Percentiles rank a stretch among this genome's conserved stretches.
These are phyloP conservation scores for Eulimnadia texana DNA, from an alignment of 1,140 invertebrate genomes.

Conservation along the genomic window DNA sequence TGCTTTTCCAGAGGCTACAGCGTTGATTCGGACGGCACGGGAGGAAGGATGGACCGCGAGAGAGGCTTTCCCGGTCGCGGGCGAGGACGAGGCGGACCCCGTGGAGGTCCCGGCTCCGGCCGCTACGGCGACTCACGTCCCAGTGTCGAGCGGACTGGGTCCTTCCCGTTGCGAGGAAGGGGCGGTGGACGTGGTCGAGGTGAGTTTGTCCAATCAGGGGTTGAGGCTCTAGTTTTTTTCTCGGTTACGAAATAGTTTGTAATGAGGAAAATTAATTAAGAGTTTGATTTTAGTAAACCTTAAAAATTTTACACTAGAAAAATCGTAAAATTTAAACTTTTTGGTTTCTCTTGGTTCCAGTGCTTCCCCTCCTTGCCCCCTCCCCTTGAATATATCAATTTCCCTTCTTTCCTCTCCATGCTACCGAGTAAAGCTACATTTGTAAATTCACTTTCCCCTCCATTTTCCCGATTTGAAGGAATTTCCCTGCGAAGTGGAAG, in stretches of 20 bases:
- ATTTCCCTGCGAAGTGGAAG: no score
- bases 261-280: conserved; percentile 11
- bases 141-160: background rate
- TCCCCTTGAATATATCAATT: background rate
- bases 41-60: conserved; percentile 8
- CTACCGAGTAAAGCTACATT: no score
- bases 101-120: conserved; percentile 6
- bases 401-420: background rate
- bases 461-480: no score
- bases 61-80: conserved; percentile 5
- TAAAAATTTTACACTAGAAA: conserved; percentile 11
- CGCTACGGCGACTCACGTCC: conserved; percentile 4
- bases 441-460: no score
- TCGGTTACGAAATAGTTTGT: conserved; percentile 22
- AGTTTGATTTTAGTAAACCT: conserved; percentile 1
- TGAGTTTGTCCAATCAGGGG: conserved; percentile 16
- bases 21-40: conserved; percentile 8
- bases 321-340: background rate
- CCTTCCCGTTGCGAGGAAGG: conserved; percentile 6
- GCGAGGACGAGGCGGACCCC: conserved; percentile 16
- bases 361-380: background rate
- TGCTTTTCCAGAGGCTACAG: conserved; percentile 12
- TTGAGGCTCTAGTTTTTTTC: no score
- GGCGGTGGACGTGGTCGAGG: conserved; percentile 14
- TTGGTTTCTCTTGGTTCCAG: background rate